Evolutionary conservation across 2,888 invertebrate genomes (phyloP).

Genomic region (Rhaphigaster nebulosa): DNA sequence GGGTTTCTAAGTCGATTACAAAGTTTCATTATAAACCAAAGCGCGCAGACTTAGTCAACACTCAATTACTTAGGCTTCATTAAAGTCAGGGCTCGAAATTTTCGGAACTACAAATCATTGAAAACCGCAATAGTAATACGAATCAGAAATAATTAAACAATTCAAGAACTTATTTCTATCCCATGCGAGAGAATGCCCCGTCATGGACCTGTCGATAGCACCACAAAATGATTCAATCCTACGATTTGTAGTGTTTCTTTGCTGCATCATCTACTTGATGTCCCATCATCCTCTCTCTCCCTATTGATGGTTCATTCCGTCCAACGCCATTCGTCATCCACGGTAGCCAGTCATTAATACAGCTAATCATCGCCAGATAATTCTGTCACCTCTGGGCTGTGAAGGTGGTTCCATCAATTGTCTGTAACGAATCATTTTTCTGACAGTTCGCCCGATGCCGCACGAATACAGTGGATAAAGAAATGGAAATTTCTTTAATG

Average conservation of each 20-base stretch:
- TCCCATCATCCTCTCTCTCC: slow-evolving; percentile 7
- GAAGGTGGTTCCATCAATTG: slow-evolving; percentile 15
- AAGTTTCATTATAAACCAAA: no score
- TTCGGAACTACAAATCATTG: not conserved
- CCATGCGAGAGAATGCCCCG: not conserved
- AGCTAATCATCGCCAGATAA: slow-evolving; percentile 25
- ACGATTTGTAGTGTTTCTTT: slow-evolving; percentile 19
- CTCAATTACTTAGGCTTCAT: no score
- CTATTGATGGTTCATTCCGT: not conserved
- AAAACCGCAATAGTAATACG: not conserved
- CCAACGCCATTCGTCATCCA: slow-evolving; percentile 30
- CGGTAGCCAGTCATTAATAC: slow-evolving; percentile 37
- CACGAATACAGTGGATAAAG: not conserved
- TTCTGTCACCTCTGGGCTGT: not conserved
- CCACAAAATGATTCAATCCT: slow-evolving; percentile 7
- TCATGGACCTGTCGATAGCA: not conserved
- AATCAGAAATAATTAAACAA: not conserved
- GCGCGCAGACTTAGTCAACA: no score
- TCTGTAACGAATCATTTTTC: slow-evolving; percentile 36
- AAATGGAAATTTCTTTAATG: not conserved
- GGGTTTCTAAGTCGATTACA: no score
- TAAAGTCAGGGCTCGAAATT: no score
- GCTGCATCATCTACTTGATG: not conserved
- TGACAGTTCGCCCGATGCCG: not conserved
- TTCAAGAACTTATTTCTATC: not conserved